Percentiles rank a stretch among this genome's conserved stretches.
phyloP scores from a whole-genome alignment of 2,797 vertebrate genomes.

The Carcharodon carcharias region DNA sequence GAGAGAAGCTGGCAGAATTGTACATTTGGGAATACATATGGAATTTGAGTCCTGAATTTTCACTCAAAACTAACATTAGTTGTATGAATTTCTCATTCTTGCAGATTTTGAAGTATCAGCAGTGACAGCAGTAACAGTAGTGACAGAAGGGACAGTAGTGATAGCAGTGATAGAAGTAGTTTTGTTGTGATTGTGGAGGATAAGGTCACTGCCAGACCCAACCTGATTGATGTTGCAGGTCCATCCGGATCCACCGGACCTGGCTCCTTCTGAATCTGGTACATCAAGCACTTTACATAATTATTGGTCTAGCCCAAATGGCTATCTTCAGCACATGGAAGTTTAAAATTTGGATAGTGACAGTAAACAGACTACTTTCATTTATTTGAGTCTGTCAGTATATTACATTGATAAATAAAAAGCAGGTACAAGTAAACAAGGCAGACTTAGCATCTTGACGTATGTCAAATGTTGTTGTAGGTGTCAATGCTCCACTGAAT shows the following conservation, averaged over 20 bases:
- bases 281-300: not conserved
- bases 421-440: not conserved
- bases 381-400: not conserved
- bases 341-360: not conserved
- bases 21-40: not conserved
- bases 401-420: not conserved
- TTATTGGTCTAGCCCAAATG: not conserved
- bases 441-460: not conserved
- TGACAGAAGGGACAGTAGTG: not conserved
- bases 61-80: not conserved
- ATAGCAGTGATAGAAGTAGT: not conserved
- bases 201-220: not conserved
- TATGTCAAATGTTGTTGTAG: not conserved
- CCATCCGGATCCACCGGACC: not conserved
- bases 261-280: not conserved
- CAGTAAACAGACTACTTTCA: not conserved
- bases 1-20: not conserved
- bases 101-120: not conserved
- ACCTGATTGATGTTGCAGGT: not conserved
- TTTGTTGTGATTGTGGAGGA: not conserved
- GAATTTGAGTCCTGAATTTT: not conserved
- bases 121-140: not conserved
- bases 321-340: not conserved
- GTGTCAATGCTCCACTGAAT: not conserved
- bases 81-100: not conserved